These are phyloP conservation scores for Octodon degus DNA, from an alignment of 2,113 vertebrate genomes.

Conservation along the genomic window DNA sequence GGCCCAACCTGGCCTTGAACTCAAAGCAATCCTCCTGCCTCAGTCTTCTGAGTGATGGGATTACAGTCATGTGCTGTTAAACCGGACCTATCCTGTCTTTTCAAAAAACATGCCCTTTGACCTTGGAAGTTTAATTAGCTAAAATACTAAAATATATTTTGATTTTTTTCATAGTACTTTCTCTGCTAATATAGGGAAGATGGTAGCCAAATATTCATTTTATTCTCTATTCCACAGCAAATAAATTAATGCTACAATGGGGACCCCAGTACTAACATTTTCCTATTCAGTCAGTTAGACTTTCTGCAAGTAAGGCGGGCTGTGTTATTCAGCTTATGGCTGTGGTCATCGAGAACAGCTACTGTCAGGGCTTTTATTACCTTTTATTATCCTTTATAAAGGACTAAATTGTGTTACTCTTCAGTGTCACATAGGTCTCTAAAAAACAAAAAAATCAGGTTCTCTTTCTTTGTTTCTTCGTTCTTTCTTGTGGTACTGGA, in stretches of 20 bases:
- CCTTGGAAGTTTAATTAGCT: slow-evolving; percentile 15
- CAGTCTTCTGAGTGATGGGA: too few relatives aligned
- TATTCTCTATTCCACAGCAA: slow-evolving; percentile 11
- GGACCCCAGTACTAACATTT: neutral
- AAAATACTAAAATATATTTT: slow-evolving; percentile 17
- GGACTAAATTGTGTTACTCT: too few relatives aligned
- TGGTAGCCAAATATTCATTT: neutral
- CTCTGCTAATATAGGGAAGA: slow-evolving; percentile 2
- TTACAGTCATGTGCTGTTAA: too few relatives aligned
- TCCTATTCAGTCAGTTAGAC: neutral
- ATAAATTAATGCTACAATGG: neutral
- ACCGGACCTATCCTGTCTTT: neutral
- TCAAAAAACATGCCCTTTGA: slow-evolving; percentile 29
- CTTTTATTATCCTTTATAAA: too few relatives aligned
- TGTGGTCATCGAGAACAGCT: neutral
- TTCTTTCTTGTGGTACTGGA: too few relatives aligned
- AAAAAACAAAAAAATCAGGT: too few relatives aligned
- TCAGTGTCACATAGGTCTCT: too few relatives aligned
- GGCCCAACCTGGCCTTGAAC: too few relatives aligned
- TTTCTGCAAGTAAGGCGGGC: neutral
- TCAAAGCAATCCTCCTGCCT: too few relatives aligned
- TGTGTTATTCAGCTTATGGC: neutral
- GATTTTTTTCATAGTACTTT: neutral
- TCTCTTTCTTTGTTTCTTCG: too few relatives aligned
- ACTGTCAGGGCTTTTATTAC: neutral